Evolutionary conservation across 2,888 invertebrate species (phyloP).

Genomic region (Nymphalis c-album): DNA sequence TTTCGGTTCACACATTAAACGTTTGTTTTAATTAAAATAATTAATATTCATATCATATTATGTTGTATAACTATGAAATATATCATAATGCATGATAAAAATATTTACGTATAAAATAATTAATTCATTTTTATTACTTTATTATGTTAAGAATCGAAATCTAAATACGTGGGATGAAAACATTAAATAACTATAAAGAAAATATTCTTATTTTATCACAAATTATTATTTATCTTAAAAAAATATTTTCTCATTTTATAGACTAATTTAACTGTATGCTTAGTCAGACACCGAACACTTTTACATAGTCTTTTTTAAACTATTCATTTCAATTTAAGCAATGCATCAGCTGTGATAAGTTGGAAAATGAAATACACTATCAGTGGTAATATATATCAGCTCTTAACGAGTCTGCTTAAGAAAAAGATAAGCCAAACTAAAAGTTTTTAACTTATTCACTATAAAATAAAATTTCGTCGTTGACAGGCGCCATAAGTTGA

Average conservation of each 20-base stretch:
- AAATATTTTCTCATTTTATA: not conserved
- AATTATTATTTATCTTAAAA: no score
- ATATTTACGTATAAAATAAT: not conserved
- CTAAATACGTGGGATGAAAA: not conserved
- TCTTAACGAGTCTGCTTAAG: constrained; percentile 5
- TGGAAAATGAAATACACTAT: not conserved
- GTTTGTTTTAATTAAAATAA: constrained; percentile 1
- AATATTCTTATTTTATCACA: no score
- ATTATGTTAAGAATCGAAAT: not conserved
- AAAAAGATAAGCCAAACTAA: not conserved
- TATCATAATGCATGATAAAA: not conserved
- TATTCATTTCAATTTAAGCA: not conserved
- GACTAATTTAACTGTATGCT: not conserved
- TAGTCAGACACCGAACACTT: not conserved
- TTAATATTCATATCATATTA: constrained; percentile 17
- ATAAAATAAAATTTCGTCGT: constrained; percentile 19
- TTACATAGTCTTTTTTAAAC: not conserved
- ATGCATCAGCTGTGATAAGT: not conserved
- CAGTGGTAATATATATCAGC: not conserved
- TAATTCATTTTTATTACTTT: not conserved
- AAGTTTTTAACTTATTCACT: constrained; percentile 9
- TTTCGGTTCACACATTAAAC: not conserved
- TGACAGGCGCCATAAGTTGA: constrained; percentile 23
- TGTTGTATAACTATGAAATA: constrained; percentile 12
- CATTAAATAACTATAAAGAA: no score